Evolutionary conservation across 1,140 invertebrate genomes (phyloP).

Genomic region (Drosophila suzukii): DNA sequence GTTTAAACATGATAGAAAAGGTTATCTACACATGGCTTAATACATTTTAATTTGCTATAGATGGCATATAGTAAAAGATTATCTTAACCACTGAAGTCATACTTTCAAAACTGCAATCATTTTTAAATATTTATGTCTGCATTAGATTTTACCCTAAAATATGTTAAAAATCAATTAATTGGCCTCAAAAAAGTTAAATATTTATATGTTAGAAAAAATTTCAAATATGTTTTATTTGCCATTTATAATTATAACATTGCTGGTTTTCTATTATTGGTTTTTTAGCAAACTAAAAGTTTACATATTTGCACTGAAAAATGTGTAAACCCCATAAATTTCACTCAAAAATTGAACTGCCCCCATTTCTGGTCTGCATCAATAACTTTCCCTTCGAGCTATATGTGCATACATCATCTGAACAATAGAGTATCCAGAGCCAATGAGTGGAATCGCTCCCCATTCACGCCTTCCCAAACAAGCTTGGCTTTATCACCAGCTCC

Average conservation of each 20-base stretch:
- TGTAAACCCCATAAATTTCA: neutral
- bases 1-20: too few relatives aligned
- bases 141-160: too few relatives aligned
- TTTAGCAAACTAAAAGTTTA: neutral
- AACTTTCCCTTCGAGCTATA: neutral
- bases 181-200: too few relatives aligned
- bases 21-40: too few relatives aligned
- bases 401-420: conserved; percentile 2
- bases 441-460: conserved; percentile 5
- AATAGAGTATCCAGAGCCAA: conserved; percentile 36
- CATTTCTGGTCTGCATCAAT: neutral
- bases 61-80: too few relatives aligned
- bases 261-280: too few relatives aligned
- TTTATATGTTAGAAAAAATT: too few relatives aligned
- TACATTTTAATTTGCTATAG: too few relatives aligned
- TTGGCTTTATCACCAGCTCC: conserved; percentile 14
- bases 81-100: neutral
- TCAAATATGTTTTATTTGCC: too few relatives aligned
- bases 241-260: too few relatives aligned
- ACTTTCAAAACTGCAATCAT: neutral
- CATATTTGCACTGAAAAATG: neutral
- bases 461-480: conserved; percentile 32
- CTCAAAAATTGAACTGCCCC: neutral
- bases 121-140: too few relatives aligned
- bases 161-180: too few relatives aligned